These are phyloP conservation scores for Manis crassicaudata DNA, from an alignment of 2,797 vertebrate species.

Conservation along the genomic window DNA sequence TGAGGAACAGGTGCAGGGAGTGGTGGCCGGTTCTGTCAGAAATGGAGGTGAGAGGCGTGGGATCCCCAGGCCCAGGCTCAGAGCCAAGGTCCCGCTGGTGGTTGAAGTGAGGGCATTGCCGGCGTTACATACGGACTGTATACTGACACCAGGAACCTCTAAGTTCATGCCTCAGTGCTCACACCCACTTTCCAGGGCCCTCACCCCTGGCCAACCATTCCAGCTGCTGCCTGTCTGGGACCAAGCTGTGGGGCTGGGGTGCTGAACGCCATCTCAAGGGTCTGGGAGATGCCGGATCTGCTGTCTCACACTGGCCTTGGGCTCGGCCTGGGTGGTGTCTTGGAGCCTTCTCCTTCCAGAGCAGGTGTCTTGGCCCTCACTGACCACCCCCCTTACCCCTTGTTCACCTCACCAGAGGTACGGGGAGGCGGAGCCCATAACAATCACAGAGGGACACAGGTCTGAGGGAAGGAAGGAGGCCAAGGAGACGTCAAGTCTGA, in stretches of 20 bases:
- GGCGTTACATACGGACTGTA: rapidly evolving
- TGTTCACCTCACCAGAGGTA: not conserved
- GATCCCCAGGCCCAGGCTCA: not conserved
- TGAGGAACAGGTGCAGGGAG: not conserved
- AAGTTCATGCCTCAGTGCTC: too few species aligned
- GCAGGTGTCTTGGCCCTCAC: not conserved
- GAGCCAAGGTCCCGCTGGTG: not conserved
- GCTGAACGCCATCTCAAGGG: not conserved
- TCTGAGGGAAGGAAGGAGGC: not conserved
- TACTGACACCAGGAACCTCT: not conserved
- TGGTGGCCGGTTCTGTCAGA: not conserved
- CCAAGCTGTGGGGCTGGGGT: not conserved
- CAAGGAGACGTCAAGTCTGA: not conserved
- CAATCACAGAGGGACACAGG: not conserved
- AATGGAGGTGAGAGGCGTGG: not conserved
- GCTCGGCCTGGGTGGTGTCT: not conserved
- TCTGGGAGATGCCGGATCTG: not conserved
- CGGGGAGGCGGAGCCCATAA: not conserved
- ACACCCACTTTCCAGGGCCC: not conserved
- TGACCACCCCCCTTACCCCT: not conserved
- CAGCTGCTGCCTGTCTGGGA: not conserved
- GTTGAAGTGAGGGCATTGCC: not conserved
- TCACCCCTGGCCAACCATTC: not conserved
- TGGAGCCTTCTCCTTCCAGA: not conserved
- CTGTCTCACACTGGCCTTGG: too few species aligned